Conservation (phyloP, 2,113 vertebrate genomes). For the Helogale parvula region DNA sequence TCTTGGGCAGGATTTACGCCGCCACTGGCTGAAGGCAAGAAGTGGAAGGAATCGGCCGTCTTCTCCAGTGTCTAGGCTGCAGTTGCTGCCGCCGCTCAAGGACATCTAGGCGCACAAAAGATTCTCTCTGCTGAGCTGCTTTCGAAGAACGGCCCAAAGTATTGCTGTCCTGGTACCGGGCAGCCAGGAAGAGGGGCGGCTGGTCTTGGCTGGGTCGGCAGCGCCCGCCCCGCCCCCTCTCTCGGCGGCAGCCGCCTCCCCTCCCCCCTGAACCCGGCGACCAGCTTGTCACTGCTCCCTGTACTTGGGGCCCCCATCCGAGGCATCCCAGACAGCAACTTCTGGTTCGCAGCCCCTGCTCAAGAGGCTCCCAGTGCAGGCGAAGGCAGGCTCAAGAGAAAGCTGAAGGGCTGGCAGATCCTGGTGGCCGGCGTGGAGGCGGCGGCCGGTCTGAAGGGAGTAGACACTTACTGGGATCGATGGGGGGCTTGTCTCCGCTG, state of each 20-base stretch:
- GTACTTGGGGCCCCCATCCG: slow-evolving; percentile 44
- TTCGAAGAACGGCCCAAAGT: slow-evolving; percentile 73
- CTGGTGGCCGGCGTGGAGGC: slow-evolving; percentile 76
- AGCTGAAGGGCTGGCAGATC: slow-evolving; percentile 65
- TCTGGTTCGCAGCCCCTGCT: slow-evolving; percentile 31
- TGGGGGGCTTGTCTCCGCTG: slow-evolving; percentile 89
- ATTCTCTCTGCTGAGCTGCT: slow-evolving; percentile 42
- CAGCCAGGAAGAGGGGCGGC: slow-evolving; percentile 40
- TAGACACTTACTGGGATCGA: slow-evolving; percentile 93
- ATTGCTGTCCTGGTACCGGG: background rate
- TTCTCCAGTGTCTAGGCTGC: background rate
- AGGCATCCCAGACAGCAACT: slow-evolving; percentile 54
- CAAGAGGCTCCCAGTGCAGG: slow-evolving; percentile 24
- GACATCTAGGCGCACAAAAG: slow-evolving; percentile 53
- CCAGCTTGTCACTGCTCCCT: background rate
- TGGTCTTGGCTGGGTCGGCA: background rate
- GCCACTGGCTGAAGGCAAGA: slow-evolving; percentile 49
- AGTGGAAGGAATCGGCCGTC: background rate
- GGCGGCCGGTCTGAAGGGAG: slow-evolving; percentile 43
- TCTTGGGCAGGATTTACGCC: slow-evolving; percentile 59
- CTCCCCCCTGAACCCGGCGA: background rate
- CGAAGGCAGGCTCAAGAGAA: slow-evolving; percentile 47
- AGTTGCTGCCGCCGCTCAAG: background rate
- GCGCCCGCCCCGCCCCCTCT: slow-evolving; percentile 65
- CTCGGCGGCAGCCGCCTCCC: slow-evolving; percentile 5